These are phyloP conservation scores for Drosophila mulleri DNA, from an alignment of 2,888 invertebrate genomes.

Conservation along the genomic window DNA sequence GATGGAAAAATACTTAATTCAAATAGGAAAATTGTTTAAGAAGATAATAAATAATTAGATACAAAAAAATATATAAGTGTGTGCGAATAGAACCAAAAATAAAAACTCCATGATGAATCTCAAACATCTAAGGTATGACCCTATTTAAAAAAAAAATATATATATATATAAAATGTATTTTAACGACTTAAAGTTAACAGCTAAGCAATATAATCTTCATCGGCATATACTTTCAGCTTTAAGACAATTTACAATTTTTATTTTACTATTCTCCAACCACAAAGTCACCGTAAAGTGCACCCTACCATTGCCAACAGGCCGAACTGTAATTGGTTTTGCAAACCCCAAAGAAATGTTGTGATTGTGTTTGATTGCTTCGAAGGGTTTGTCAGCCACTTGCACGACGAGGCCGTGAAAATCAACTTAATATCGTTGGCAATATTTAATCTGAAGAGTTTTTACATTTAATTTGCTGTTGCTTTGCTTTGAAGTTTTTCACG, in stretches of 20 bases:
- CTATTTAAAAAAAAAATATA: neutral
- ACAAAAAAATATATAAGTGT: too few relatives aligned
- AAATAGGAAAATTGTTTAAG: too few relatives aligned
- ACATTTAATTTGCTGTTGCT: slow-evolving; percentile 45
- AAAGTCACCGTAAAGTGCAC: neutral
- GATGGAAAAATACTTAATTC: too few relatives aligned
- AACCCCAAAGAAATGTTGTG: slow-evolving; percentile 6
- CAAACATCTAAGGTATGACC: neutral
- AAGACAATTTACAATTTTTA: neutral
- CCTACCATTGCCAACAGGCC: neutral
- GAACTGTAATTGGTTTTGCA: slow-evolving; percentile 33
- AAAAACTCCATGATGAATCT: neutral
- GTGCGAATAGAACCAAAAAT: too few relatives aligned
- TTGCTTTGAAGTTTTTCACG: slow-evolving; percentile 57
- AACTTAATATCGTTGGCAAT: slow-evolving; percentile 31
- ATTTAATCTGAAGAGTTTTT: slow-evolving; percentile 53
- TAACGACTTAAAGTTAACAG: neutral
- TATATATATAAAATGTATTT: neutral
- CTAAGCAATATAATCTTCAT: neutral
- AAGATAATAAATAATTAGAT: too few relatives aligned
- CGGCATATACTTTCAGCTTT: neutral
- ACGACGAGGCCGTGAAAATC: slow-evolving; percentile 15
- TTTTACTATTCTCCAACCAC: neutral
- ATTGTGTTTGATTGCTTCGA: slow-evolving; percentile 33
- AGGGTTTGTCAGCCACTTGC: slow-evolving; percentile 18